phyloP scores from a whole-genome alignment of 1,140 invertebrate species.

The Laupala kohalensis region DNA sequence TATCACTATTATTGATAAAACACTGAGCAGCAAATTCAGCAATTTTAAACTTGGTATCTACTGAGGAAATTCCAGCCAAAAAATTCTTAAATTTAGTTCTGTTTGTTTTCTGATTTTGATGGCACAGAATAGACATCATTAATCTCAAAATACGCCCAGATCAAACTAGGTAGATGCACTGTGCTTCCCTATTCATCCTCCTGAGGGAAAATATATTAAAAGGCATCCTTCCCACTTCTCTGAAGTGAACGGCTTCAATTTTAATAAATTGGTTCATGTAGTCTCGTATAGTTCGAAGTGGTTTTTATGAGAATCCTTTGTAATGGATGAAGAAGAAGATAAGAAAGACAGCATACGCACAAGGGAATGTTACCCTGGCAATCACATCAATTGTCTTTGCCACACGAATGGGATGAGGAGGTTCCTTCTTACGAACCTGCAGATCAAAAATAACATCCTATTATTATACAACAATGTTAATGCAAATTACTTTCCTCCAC shows the following conservation, averaged over 20 bases:
- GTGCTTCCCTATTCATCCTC: neutral
- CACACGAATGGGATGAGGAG: conserved; percentile 78
- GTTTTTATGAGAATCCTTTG: conserved; percentile 30
- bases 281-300: neutral
- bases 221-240: neutral
- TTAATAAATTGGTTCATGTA: neutral
- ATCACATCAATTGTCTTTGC: conserved; percentile 91
- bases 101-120: too few species aligned
- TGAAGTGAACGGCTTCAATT: neutral
- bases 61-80: too few species aligned
- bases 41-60: too few species aligned
- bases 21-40: too few species aligned
- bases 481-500: too few species aligned
- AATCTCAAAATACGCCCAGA: neutral
- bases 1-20: too few species aligned
- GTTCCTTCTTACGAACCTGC: conserved; percentile 72
- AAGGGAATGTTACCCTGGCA: conserved; percentile 80
- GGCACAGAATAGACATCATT: too few species aligned
- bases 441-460: neutral
- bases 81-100: too few species aligned
- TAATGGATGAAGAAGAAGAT: conserved; percentile 91
- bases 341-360: conserved; percentile 80
- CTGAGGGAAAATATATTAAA: neutral
- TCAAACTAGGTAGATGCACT: neutral
- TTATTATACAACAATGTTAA: too few species aligned